phyloP scores from a whole-genome alignment of 2,113 vertebrate genomes.

The Uropsilus gracilis region DNA sequence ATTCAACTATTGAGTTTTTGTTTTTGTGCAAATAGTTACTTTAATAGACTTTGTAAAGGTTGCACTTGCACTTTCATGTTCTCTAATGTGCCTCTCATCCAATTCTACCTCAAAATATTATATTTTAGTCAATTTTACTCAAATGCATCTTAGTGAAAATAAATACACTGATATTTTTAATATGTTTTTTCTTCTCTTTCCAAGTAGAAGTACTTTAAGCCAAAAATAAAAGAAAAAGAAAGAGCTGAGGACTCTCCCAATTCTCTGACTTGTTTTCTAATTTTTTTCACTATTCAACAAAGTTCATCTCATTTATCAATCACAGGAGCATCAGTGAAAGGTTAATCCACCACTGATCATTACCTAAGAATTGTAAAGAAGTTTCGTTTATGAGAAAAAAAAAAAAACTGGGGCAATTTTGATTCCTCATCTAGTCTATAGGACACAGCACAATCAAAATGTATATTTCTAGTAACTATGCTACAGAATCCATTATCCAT shows the following conservation, averaged over 20 bases:
- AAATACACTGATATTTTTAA: neutral
- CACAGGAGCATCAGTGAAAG: neutral
- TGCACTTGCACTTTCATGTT: neutral
- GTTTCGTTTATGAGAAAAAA: neutral
- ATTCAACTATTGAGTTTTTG: neutral
- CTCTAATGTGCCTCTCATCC: neutral
- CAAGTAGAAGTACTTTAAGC: neutral
- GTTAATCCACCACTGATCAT: neutral
- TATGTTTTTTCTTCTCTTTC: neutral
- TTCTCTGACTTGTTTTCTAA: neutral
- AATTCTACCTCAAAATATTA: neutral
- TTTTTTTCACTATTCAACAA: neutral
- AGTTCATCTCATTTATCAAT: neutral
- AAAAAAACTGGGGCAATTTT: neutral
- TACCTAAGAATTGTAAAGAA: neutral
- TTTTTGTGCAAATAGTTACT: neutral
- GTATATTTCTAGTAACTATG: neutral
- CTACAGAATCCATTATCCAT: neutral
- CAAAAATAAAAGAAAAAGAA: neutral
- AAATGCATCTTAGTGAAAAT: neutral
- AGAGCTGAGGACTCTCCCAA: neutral
- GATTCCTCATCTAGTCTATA: neutral
- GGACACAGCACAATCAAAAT: neutral
- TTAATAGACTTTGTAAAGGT: neutral
- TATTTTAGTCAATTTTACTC: neutral